Evolutionary conservation across 2,888 invertebrate genomes (phyloP), one percentile per base, ranked within the genome.

Genomic region (Stenodera caucasica): DNA sequence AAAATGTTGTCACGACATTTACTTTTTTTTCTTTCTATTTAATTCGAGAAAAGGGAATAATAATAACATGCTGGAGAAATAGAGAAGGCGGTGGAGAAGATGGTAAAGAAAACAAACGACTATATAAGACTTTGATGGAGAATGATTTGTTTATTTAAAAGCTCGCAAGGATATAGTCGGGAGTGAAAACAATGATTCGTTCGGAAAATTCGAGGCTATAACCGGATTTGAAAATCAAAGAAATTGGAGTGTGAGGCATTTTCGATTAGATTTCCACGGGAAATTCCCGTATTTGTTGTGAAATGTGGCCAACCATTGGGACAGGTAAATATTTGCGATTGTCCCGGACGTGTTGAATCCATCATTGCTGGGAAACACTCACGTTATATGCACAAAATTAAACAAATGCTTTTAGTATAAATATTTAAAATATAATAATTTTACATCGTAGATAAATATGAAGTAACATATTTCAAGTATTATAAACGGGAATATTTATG

Each of bases 111-210:
- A 35, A 33, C 32, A 45, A 45, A 45, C 21, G 23, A 45, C 8
- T 40, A 18, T 18, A 40, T 18, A 40, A 40, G 40, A 40, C 23
- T 21, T 45, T 45, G 45, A 45, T 45, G 45, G 45, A 45, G 45
- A 45, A 45, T 45, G 53, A 53, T 53, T 53, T 53, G 53, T 35
- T 53, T 32, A 53, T 53, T 53, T 53, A 45, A 45, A 23, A 45
- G 45, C 45, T 45, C n/a, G 18, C 21, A 45, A 1, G 45, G 45
- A 45, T 45, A 21, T 45, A 45, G 45, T 45, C n/a, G 15, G 53
- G 18, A 35, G n/a, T 23, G 23, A 11, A 32, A 53, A 53, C 8
- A 35, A n/a, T 21, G 53, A 33, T 53, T 53, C 21, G 53, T 35
- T 21, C 33, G 45, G 12, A n/a, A 18, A 53, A 33, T 33, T 9